phyloP scores from a whole-genome alignment of 2,888 invertebrate genomes.

The Rotaria socialis region DNA sequence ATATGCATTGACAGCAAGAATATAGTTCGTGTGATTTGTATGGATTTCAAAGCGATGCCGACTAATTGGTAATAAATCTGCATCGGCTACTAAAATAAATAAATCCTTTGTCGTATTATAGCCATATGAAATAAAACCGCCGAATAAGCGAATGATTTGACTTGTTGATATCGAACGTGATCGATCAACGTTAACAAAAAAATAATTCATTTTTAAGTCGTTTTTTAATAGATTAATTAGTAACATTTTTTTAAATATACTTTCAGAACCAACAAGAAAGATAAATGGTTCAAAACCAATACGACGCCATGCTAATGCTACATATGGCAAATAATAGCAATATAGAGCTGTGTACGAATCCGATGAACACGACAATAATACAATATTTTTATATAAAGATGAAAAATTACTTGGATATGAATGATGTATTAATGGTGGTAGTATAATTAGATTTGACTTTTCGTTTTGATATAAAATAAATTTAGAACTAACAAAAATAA shows the following conservation, averaged over 20 bases:
- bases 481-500: neutral
- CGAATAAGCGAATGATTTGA: constrained; percentile 10
- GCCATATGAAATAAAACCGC: neutral
- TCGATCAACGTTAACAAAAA: neutral
- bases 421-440: neutral
- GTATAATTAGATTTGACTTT: no score
- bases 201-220: neutral
- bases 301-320: constrained; percentile 12
- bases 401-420: neutral
- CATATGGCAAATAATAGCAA: constrained; percentile 25
- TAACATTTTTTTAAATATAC: neutral
- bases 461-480: neutral
- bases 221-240: neutral
- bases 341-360: neutral
- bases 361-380: constrained; percentile 31
- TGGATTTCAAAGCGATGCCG: neutral
- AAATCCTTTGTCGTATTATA: neutral
- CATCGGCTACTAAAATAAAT: neutral
- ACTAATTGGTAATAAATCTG: constrained; percentile 22
- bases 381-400: neutral
- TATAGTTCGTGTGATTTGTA: neutral
- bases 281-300: constrained; percentile 23
- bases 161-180: constrained; percentile 12
- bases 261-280: neutral
- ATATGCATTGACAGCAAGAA: constrained; percentile 32